These are phyloP conservation scores for Tenualosa thibaudeaui DNA, from an alignment of 2,797 vertebrate species.

Conservation along the genomic window DNA sequence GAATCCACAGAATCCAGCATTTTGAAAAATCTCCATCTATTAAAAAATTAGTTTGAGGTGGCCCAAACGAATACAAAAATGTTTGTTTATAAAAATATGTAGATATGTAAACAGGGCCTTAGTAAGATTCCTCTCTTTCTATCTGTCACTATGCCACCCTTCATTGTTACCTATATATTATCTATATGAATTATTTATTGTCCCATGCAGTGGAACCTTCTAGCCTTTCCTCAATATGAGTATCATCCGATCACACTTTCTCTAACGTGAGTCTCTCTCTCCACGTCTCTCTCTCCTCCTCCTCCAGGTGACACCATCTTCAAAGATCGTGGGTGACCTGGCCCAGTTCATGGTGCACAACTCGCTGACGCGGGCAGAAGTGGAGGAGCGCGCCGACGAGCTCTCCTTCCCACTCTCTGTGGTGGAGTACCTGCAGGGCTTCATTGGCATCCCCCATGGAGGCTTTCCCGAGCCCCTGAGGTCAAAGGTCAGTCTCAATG, in stretches of 20 bases:
- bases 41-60: too few relatives aligned
- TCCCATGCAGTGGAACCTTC: too few relatives aligned
- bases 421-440: conserved; percentile 89
- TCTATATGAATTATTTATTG: too few relatives aligned
- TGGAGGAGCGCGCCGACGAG: conserved; percentile 84
- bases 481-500: conserved; percentile 72
- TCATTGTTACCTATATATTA: too few relatives aligned
- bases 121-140: background rate
- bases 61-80: too few relatives aligned
- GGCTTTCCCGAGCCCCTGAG: conserved; percentile 91
- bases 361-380: conserved; percentile 76
- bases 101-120: too few relatives aligned
- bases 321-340: conserved; percentile 92
- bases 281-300: background rate
- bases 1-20: too few relatives aligned
- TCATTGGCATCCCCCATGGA: conserved; percentile 85
- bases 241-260: background rate
- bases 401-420: conserved; percentile 89
- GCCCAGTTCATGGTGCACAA: conserved; percentile 97
- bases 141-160: background rate
- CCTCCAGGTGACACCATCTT: conserved; percentile 85
- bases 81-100: too few relatives aligned
- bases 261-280: background rate
- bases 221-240: too few relatives aligned
- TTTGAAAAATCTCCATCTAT: too few relatives aligned